A percentile compares a stretch with the other conserved stretches of the same genome.
These are phyloP conservation scores for Henicopernis longicauda DNA, from an alignment of 2,113 vertebrate genomes.

Conservation along the genomic window DNA sequence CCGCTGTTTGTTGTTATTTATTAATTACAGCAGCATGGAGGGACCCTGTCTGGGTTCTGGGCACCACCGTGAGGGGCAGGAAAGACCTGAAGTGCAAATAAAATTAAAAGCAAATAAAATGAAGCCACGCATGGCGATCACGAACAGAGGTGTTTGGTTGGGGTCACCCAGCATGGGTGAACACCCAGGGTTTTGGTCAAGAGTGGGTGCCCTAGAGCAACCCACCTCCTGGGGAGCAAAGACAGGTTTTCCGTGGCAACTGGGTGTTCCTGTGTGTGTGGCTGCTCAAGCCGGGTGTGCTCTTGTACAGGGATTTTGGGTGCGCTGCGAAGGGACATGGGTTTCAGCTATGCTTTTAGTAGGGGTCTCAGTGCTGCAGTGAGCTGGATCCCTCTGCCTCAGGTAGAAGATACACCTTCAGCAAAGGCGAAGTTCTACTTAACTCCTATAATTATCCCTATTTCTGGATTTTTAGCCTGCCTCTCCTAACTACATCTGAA, in stretches of 20 bases:
- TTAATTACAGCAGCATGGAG: neutral
- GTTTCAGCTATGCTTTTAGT: neutral
- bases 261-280: neutral
- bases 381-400: neutral
- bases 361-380: neutral
- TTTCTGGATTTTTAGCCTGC: neutral
- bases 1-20: fast-evolving
- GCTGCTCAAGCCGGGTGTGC: neutral
- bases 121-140: fast-evolving
- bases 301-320: neutral
- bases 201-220: neutral
- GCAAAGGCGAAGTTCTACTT: neutral
- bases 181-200: neutral
- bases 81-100: neutral
- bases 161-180: neutral
- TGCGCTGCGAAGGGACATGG: neutral
- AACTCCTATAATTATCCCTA: neutral
- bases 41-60: neutral
- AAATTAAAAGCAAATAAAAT: neutral
- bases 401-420: neutral
- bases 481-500: neutral
- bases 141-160: fast-evolving
- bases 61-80: fast-evolving
- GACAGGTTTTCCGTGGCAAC: neutral
- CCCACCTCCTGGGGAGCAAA: fast-evolving